phyloP scores from a whole-genome alignment of 2,888 invertebrate genomes.

The Lordiphosa andalusiaca region DNA sequence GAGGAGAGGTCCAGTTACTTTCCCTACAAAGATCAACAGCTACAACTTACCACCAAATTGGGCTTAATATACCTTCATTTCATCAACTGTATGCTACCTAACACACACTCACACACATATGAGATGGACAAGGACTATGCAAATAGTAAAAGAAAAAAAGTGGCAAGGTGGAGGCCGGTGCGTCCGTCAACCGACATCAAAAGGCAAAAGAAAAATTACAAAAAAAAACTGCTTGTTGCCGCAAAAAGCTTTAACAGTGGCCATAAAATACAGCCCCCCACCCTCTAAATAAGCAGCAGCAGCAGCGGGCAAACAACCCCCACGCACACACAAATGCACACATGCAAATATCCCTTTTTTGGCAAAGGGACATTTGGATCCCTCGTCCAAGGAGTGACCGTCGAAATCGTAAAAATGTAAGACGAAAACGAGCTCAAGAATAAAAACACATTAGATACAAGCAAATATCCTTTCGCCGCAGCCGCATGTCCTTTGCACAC shows the following conservation, averaged over 20 bases:
- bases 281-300: slow-evolving; percentile 16
- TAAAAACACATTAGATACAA: slow-evolving; percentile 77
- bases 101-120: slow-evolving; percentile 2
- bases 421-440: slow-evolving; percentile 74
- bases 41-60: too few relatives aligned
- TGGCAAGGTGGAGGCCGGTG: slow-evolving; percentile 8
- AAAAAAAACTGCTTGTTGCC: slow-evolving; percentile 35
- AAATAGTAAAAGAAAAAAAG: slow-evolving; percentile 1
- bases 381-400: slow-evolving; percentile 67
- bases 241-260: slow-evolving; percentile 55
- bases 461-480: slow-evolving; percentile 67
- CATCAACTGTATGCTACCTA: neutral
- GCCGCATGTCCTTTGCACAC: slow-evolving; percentile 16
- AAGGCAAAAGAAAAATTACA: slow-evolving; percentile 42
- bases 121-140: slow-evolving; percentile 5
- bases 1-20: too few relatives aligned
- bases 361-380: slow-evolving; percentile 50
- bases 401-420: slow-evolving; percentile 72
- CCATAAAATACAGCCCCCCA: slow-evolving; percentile 64
- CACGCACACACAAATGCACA: slow-evolving; percentile 15
- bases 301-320: slow-evolving; percentile 8
- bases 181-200: slow-evolving; percentile 58
- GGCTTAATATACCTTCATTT: too few relatives aligned
- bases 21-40: too few relatives aligned
- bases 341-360: slow-evolving; percentile 67